Conservation (phyloP, 2,797 vertebrate species). For the Cottoperca gobio region DNA sequence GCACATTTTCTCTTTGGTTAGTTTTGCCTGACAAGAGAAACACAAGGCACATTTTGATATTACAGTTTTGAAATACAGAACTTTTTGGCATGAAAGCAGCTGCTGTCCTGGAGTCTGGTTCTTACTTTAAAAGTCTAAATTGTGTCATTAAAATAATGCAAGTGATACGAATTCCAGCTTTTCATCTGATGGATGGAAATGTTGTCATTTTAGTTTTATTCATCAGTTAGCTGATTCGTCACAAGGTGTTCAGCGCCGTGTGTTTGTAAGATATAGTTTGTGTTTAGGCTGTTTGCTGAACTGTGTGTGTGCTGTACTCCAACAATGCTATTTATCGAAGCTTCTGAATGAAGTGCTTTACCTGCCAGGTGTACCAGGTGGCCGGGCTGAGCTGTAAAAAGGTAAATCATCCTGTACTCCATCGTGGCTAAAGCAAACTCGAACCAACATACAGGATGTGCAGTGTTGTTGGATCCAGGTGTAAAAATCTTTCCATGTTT, state of each 20-base stretch:
- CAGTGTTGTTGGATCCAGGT: neutral
- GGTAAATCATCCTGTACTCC: neutral
- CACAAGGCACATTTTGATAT: too few relatives aligned
- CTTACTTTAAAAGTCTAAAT: neutral
- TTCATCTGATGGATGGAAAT: neutral
- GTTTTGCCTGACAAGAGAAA: neutral
- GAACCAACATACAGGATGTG: neutral
- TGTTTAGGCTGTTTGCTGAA: neutral
- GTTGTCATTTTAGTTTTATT: neutral
- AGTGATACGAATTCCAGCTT: neutral
- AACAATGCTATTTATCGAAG: neutral
- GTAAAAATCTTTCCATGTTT: neutral
- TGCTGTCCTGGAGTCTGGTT: neutral
- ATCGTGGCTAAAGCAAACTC: neutral
- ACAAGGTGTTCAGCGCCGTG: neutral
- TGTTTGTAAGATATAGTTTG: neutral
- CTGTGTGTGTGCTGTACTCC: neutral
- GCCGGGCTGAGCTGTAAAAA: neutral
- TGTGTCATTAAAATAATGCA: neutral
- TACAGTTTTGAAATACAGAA: too few relatives aligned
- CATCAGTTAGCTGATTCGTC: neutral
- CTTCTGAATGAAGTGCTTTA: conserved; percentile 1
- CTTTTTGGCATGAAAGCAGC: neutral
- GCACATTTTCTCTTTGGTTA: neutral
- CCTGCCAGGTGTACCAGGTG: conserved; percentile 5